Evolutionary conservation across 2,797 vertebrate genomes (phyloP).

Genomic region (Tapera naevia): DNA sequence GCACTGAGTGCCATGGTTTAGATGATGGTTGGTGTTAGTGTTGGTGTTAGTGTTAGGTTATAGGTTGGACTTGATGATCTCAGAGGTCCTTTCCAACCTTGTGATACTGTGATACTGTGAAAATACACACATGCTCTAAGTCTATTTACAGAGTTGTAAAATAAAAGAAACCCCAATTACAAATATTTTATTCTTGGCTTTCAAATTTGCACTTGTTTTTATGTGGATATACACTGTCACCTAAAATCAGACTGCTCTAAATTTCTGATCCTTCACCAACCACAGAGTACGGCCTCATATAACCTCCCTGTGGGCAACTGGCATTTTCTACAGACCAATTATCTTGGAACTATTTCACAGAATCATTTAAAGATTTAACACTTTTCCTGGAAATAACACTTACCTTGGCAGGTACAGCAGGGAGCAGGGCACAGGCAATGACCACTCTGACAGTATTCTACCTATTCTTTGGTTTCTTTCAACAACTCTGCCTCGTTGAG

Average conservation of each 20-base stretch:
- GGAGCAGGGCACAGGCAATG: not conserved
- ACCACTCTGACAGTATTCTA: not conserved
- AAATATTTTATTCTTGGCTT: not conserved
- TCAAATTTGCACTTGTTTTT: not conserved
- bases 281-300: not conserved
- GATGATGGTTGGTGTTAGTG: no score
- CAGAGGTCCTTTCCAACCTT: no score
- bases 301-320: not conserved
- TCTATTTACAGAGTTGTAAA: not conserved
- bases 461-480: not conserved
- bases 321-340: not conserved
- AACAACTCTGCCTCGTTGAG: not conserved
- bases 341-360: not conserved
- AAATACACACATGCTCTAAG: not conserved
- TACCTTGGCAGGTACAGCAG: not conserved
- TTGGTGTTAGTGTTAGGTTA: no score
- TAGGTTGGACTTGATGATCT: no score
- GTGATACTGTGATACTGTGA: no score
- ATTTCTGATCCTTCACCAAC: not conserved
- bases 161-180: not conserved
- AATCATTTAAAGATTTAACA: not conserved
- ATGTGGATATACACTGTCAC: not conserved
- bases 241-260: not conserved
- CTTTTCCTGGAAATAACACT: not conserved
- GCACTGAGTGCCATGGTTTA: no score